Conservation (phyloP, 2,113 vertebrate species). For the Prunella fulvescens region DNA sequence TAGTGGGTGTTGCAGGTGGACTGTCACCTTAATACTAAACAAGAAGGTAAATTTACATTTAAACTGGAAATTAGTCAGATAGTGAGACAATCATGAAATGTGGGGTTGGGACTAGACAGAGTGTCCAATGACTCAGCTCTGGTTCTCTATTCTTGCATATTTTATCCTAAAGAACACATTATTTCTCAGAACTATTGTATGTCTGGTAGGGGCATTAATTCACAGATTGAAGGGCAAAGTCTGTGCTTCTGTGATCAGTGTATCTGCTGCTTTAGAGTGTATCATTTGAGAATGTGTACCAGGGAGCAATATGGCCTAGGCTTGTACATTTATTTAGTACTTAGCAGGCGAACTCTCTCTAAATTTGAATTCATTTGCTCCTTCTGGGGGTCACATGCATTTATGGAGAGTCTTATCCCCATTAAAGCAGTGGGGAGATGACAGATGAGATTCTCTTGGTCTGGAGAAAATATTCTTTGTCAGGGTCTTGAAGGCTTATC, state of each 20-base stretch:
- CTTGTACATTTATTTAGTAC: not conserved
- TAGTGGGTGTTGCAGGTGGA: not conserved
- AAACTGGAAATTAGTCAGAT: not conserved
- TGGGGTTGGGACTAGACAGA: not conserved
- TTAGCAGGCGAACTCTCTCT: not conserved
- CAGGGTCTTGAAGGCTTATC: not conserved
- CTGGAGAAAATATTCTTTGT: not conserved
- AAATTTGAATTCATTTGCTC: not conserved
- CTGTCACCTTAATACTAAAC: not conserved
- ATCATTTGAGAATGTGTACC: not conserved
- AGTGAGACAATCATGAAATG: fast-evolving
- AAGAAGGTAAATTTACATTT: not conserved
- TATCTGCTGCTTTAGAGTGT: not conserved
- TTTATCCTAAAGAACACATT: not conserved
- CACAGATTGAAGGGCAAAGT: not conserved
- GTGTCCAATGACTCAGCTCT: not conserved
- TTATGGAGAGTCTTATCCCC: not conserved
- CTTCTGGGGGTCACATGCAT: not conserved
- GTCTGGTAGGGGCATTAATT: not conserved
- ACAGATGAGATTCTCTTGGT: not conserved
- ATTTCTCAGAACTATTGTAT: not conserved
- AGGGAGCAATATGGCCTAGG: not conserved
- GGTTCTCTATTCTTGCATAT: not conserved
- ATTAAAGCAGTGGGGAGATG: not conserved
- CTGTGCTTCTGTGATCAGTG: not conserved